A percentile compares a stretch with the other conserved stretches of the same genome.
Evolutionary conservation across 2,888 invertebrate species (phyloP).

Genomic region (Griposia aprilina): DNA sequence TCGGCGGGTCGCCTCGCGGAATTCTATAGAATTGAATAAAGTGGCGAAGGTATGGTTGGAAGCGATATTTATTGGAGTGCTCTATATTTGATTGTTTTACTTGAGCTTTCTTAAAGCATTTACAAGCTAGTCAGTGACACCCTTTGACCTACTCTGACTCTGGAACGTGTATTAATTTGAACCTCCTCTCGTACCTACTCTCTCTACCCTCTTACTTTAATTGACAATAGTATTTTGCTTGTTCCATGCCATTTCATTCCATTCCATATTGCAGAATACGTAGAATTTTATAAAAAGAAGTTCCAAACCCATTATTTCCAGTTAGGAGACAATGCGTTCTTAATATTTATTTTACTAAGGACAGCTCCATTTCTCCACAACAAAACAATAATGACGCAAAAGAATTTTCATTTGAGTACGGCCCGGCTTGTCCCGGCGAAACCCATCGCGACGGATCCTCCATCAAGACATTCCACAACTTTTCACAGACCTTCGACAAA

Average conservation of each 20-base stretch:
- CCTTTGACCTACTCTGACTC: slow-evolving; percentile 19
- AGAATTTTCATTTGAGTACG: slow-evolving; percentile 87
- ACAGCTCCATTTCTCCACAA: slow-evolving; percentile 73
- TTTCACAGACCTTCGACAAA: slow-evolving; percentile 81
- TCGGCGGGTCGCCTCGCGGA: slow-evolving; percentile 67
- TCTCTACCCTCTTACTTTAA: slow-evolving; percentile 13
- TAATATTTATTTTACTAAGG: slow-evolving; percentile 70
- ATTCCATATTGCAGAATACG: slow-evolving; percentile 27
- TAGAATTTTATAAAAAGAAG: slow-evolving; percentile 49
- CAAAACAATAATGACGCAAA: slow-evolving; percentile 84
- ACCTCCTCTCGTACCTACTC: neutral
- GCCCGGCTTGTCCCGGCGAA: slow-evolving; percentile 73
- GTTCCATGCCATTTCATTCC: slow-evolving; percentile 23
- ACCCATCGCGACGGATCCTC: slow-evolving; percentile 76
- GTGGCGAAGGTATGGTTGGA: slow-evolving; percentile 68
- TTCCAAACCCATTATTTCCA: slow-evolving; percentile 53
- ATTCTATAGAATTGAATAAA: slow-evolving; percentile 80
- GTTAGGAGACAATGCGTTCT: slow-evolving; percentile 62
- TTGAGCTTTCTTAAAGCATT: slow-evolving; percentile 25
- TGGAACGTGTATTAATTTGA: slow-evolving; percentile 12
- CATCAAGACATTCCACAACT: slow-evolving; percentile 86
- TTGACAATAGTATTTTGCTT: slow-evolving; percentile 14
- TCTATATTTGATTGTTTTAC: slow-evolving; percentile 48
- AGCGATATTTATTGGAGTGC: slow-evolving; percentile 70
- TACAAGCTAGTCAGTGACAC: slow-evolving; percentile 4